Evolutionary conservation across 2,113 vertebrate genomes (phyloP), one percentile per base, ranked within the genome.

Genomic region (Candoia aspera): DNA sequence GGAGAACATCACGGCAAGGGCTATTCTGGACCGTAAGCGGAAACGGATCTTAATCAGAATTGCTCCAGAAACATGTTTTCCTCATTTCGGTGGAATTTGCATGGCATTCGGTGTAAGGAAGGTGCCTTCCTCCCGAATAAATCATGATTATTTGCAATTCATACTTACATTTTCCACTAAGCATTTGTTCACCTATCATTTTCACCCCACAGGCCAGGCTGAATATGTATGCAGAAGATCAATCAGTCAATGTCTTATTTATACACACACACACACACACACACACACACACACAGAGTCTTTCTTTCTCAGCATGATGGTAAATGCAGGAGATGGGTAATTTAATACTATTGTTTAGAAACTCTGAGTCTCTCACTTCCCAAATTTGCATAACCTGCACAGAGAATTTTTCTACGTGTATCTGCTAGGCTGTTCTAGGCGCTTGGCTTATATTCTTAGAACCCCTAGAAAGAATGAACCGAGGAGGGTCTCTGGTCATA

Each of bases 51-150:
- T 93, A 91, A 15, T 64, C 92, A 54, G 86, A 88, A 46, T 60
- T 55, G 62, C 73, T 93, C 54, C n/a, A 62, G 46, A 92, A 93
- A 91, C 87, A 42, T 24, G 33, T 88, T 92, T 29, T 91, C 60
- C 87, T 91, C 59, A 21, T 95, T 96, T 93, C 17, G 68, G 86
- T 92, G 84, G 89, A 90, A 94, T 94, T 29, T 92, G 68, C 91
- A 84, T 93, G 88, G 87, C 92, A 92, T 90, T 91, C 92, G 85
- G 49, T 87, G 73, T 55, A 88, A 73, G 60, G 92, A 94, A 87
- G 10, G 37, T 90, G 1, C 26, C 49, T 13, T 26, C 58, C 3
- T 29, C 92, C 88, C 62, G 91, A 85, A 73, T 73, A 79, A 91
- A 90, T 92, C 88, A 84, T 17, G 83, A n/a, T 87, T 57, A 86